Evolutionary conservation across 2,888 invertebrate genomes (phyloP), one percentile per base, ranked within the genome.

Genomic region (Ormyrus nitidulus): DNA sequence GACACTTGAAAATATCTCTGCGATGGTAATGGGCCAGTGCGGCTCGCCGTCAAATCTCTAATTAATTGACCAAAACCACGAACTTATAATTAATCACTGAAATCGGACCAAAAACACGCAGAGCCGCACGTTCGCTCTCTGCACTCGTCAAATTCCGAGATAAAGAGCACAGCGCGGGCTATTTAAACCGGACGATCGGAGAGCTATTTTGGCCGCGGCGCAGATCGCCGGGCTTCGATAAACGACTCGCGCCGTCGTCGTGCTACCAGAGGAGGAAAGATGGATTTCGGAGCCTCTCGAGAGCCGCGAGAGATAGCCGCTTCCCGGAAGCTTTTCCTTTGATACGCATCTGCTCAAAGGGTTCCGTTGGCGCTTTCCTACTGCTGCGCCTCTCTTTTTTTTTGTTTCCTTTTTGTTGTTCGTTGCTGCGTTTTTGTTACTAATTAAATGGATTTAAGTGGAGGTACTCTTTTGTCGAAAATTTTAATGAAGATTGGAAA

Each of bases 151-250:
- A 44, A 72, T 34, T 46, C 0, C 6, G n/a, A 49, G 48, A 72
- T 66, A 65, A 72, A 61, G 53, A 46, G 10, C 19, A n/a, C 8
- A n/a, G 51, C 1, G 13, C 7, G 46, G 44, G 64, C 70, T 74
- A 75, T 74, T 79, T 75, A 79, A 79, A 70, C 64, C 6, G n/a
- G 7, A 65, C 61, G 61, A 73, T 73, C 65, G 77, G 66, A 48
- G 19, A 82, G 84, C 83, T 85, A 85, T 80, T 81, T 77, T 56
- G 73, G 66, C 48, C 34, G 53, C 59, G 34, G 58, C 53, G 58
- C 48, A 71, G 72, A 79, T 79, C 54, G 65, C 72, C 74, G 10
- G 61, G 54, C 58, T 65, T 66, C 76, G 78, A 78, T 72, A 76
- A 74, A 19, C 54, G 34, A 9, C 46, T 48, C 10, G 54, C 19